Conservation (phyloP, 2,888 invertebrate species). For the Rotaria socialis region DNA sequence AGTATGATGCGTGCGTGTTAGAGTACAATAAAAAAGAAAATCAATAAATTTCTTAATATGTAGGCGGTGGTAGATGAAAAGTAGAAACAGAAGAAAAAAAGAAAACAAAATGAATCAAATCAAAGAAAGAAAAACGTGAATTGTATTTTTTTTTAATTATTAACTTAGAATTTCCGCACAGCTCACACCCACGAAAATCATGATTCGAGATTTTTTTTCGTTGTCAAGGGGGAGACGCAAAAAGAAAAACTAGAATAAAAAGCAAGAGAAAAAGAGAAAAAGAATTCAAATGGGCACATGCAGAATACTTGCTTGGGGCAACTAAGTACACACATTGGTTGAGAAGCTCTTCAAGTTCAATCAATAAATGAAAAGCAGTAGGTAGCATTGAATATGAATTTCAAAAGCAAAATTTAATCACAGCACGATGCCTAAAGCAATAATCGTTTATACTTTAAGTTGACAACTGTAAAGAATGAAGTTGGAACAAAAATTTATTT, state of each 20-base stretch:
- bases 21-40: too few species aligned
- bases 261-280: neutral
- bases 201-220: neutral
- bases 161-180: neutral
- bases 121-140: neutral
- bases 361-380: neutral
- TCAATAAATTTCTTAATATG: neutral
- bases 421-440: neutral
- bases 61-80: neutral
- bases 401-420: neutral
- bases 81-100: neutral
- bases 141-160: neutral
- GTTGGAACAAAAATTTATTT: neutral
- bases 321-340: neutral
- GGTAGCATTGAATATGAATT: neutral
- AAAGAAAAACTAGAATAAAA: neutral
- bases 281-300: neutral
- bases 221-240: neutral
- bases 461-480: neutral
- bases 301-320: neutral
- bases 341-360: constrained; percentile 25
- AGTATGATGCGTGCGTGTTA: neutral
- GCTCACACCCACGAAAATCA: neutral
- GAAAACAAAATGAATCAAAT: neutral
- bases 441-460: neutral